Percentiles rank a stretch among this genome's conserved stretches.
Conservation (phyloP, 2,888 invertebrate genomes). For the Ornithoptera priamus region DNA sequence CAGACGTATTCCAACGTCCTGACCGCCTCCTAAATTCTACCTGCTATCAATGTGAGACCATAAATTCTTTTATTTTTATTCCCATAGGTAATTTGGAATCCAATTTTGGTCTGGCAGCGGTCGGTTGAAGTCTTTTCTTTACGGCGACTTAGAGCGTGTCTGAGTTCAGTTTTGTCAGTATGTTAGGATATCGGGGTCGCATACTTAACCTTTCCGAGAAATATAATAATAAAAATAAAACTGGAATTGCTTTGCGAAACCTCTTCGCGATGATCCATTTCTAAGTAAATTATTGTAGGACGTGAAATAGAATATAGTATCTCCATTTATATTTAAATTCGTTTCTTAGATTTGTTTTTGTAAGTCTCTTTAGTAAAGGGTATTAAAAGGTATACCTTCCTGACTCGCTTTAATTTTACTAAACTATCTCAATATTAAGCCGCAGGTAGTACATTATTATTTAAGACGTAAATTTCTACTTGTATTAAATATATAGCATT, state of each 20-base stretch:
- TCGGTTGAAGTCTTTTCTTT: conserved; percentile 29
- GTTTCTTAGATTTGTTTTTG: not conserved
- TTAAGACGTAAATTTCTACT: too few species aligned
- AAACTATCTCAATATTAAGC: too few species aligned
- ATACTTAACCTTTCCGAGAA: conserved; percentile 29
- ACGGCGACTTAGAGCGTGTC: conserved; percentile 22
- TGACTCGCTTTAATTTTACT: too few species aligned
- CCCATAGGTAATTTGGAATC: conserved; percentile 33
- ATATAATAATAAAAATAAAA: conserved; percentile 25
- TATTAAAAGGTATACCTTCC: not conserved
- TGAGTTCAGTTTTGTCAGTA: conserved; percentile 16
- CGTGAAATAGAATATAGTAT: conserved; percentile 1
- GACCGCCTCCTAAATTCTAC: conserved; percentile 22
- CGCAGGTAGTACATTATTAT: too few species aligned
- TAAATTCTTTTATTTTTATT: conserved; percentile 37
- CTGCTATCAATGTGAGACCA: conserved; percentile 29
- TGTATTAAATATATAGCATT: too few species aligned
- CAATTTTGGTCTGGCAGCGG: conserved; percentile 35
- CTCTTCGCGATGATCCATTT: conserved; percentile 1
- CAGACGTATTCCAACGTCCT: conserved; percentile 7
- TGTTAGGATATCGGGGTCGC: conserved; percentile 27
- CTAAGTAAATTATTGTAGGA: conserved; percentile 4
- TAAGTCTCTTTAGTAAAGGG: too few species aligned
- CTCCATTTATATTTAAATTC: not conserved
- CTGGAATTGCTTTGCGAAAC: conserved; percentile 22